Base-by-base conservation (phyloP, 2,888 invertebrate species). In the Drosophila peninsularis region DNA sequence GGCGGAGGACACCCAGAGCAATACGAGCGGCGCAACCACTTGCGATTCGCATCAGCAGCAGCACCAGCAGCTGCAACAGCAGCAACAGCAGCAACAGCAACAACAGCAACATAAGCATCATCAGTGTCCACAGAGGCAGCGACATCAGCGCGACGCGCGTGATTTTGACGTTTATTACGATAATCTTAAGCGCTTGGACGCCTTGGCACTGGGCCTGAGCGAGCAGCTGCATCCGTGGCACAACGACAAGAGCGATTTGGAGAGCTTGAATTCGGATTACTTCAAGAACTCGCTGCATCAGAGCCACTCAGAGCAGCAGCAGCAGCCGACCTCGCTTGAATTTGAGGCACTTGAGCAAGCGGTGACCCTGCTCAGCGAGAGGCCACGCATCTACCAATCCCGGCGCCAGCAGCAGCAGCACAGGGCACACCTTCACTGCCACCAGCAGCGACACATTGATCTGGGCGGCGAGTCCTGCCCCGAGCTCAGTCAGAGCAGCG, bases 181-280 rank as follows among this genome's bases (percentile, higher is more conserved):
- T 76, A 92, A 92, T 90, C 80, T 92, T 57, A 92, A 92, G 71
- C 91, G 91, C 60, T 85, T 92, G 75, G 92, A 92, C 83, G 90
- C 91, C 49, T 77, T 91, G 66, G 80, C 83, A 39, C 78, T 89
- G 75, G 88, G 82, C 7, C 75, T 89, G 14, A 82, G 78, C 32
- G 85, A 89, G 56, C 90, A 90, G 64, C 64, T 91, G 77, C 91
- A 91, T 78, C 91, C 91, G 57, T 92, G 91, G 91, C 91, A 92
- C 67, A 92, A 91, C 83, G 92, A 93, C 78, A 92, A 92, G 80
- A 93, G 92, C 74, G 93, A 93, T 75, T 91, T 93, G 82, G 93
- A 92, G 75, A 93, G 93, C 69, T 84, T 93, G 24, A 92, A 93
- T 68, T 93, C 93, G 13, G 92, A 92, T 54, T 92, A 92, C 67